phyloP scores from a whole-genome alignment of 1,140 invertebrate species.

The Lepidurus packardi region DNA sequence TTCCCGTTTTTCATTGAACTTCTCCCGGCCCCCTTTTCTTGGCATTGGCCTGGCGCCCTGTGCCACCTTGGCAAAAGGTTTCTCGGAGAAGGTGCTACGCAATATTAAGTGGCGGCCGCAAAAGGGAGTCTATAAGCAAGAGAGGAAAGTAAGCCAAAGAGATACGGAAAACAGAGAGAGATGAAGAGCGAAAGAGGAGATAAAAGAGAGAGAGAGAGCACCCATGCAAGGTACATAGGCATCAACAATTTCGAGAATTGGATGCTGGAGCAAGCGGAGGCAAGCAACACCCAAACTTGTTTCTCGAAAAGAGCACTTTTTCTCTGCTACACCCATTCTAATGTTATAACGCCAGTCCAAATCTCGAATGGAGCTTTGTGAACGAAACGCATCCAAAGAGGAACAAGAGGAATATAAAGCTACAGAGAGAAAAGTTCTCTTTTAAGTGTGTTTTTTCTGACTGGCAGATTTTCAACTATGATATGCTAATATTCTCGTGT shows the following conservation, averaged over 20 bases:
- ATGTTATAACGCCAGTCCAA: not conserved
- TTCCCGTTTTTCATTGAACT: slow-evolving; percentile 10
- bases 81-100: not conserved
- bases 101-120: not conserved
- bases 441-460: not conserved
- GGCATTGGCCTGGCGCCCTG: slow-evolving; percentile 10
- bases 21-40: not conserved
- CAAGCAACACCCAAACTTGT: slow-evolving; percentile 13
- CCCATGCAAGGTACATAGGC: not conserved
- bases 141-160: not conserved
- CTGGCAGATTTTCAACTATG: slow-evolving; percentile 14
- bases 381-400: not conserved
- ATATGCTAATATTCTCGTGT: slow-evolving; percentile 19
- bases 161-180: not conserved
- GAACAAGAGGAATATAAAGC: not conserved
- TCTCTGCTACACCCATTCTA: slow-evolving; percentile 4
- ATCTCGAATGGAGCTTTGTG: not conserved
- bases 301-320: not conserved
- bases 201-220: not conserved
- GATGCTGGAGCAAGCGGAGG: not conserved
- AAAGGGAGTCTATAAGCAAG: not conserved
- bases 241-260: slow-evolving; percentile 1
- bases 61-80: not conserved
- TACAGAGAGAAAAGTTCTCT: not conserved
- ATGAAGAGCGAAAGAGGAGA: too few relatives aligned